These are phyloP conservation scores for Pristionchus entomophagus DNA, from an alignment of 2,888 invertebrate genomes.

Conservation along the genomic window DNA sequence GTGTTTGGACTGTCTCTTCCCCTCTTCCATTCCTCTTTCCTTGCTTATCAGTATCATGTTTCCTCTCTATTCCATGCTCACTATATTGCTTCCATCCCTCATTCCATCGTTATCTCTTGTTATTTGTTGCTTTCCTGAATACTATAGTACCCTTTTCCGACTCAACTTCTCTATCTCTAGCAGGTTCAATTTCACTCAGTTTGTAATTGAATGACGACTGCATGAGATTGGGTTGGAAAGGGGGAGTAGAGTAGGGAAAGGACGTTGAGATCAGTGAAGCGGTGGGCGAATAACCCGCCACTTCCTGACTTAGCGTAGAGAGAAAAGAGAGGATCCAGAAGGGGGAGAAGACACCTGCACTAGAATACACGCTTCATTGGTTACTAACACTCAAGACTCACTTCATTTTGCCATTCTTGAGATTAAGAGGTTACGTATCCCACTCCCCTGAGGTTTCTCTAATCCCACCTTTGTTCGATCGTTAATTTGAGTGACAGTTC, in stretches of 20 bases:
- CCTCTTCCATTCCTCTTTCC: not conserved
- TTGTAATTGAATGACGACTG: constrained; percentile 46
- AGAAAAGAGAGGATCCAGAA: constrained; percentile 6
- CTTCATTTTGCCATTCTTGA: not conserved
- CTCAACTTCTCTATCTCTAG: not conserved
- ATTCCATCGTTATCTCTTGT: too few relatives aligned
- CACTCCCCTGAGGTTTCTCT: not conserved
- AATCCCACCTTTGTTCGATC: not conserved
- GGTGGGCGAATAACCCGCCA: not conserved
- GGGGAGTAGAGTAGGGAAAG: not conserved
- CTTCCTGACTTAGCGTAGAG: not conserved
- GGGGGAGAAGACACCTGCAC: constrained; percentile 43
- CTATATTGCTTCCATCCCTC: not conserved
- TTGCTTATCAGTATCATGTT: constrained; percentile 19
- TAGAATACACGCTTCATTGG: not conserved
- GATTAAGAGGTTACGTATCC: not conserved
- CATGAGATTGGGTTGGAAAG: constrained; percentile 37
- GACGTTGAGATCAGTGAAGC: constrained; percentile 28
- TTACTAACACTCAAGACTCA: not conserved
- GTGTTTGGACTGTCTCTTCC: constrained; percentile 24
- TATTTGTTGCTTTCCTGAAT: not conserved
- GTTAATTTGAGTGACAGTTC: not conserved
- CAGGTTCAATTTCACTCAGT: constrained; percentile 47
- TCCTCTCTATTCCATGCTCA: not conserved
- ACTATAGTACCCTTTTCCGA: too few relatives aligned